phyloP scores from a whole-genome alignment of 1,140 invertebrate genomes.

The Rhagoletis pomonella region DNA sequence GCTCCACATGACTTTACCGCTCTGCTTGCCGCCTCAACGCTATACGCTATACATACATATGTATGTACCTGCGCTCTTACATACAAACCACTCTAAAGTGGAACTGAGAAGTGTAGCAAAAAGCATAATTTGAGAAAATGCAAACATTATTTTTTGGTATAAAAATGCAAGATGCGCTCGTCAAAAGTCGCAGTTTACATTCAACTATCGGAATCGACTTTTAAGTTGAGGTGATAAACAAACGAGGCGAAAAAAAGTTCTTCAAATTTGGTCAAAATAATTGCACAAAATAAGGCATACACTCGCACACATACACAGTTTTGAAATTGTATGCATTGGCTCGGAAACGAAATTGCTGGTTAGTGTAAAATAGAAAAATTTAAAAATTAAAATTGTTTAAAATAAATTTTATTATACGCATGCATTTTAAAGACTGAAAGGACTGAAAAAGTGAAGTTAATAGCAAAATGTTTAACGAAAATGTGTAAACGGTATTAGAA shows the following conservation, averaged over 20 bases:
- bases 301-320: neutral
- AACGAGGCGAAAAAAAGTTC: neutral
- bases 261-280: neutral
- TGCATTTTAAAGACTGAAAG: too few relatives aligned
- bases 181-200: slow-evolving; percentile 39
- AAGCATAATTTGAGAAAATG: slow-evolving; percentile 45
- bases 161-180: slow-evolving; percentile 53
- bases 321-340: neutral
- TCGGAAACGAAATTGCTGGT: slow-evolving; percentile 25
- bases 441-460: too few relatives aligned
- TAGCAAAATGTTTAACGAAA: too few relatives aligned
- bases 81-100: neutral
- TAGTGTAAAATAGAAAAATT: neutral
- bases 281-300: neutral
- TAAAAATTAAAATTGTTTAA: neutral
- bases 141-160: slow-evolving; percentile 44
- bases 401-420: too few relatives aligned
- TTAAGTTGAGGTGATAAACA: neutral
- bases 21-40: neutral
- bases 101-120: slow-evolving; percentile 44
- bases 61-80: neutral
- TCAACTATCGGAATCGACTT: slow-evolving; percentile 43
- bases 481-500: too few relatives aligned
- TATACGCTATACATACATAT: neutral
- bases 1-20: neutral